A percentile compares a stretch with the other conserved stretches of the same genome.
phyloP scores from a whole-genome alignment of 2,888 invertebrate species.

The Andrena flavipes region DNA sequence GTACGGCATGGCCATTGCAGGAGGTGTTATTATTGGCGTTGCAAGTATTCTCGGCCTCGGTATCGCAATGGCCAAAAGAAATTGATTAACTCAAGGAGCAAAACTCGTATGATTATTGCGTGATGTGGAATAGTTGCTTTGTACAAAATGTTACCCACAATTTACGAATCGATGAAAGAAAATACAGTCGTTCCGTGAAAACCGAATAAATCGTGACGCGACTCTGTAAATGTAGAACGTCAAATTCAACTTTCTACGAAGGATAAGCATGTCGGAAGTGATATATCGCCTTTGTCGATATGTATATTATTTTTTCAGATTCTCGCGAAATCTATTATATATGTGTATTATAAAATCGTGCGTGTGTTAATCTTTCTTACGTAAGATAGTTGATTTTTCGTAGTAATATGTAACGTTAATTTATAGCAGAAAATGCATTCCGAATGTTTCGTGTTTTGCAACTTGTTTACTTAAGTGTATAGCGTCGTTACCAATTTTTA shows the following conservation, averaged over 20 bases:
- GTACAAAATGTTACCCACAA: constrained; percentile 40
- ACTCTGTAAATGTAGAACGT: constrained; percentile 22
- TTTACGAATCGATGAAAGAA: constrained; percentile 23
- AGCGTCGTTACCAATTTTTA: background rate
- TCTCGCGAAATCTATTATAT: constrained; percentile 20
- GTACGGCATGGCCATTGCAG: constrained; percentile 95
- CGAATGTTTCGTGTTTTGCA: constrained; percentile 24
- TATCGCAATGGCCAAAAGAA: constrained; percentile 89
- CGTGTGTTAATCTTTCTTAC: constrained; percentile 26
- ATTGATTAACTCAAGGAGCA: constrained; percentile 56
- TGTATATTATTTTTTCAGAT: constrained; percentile 26
- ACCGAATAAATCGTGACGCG: constrained; percentile 14
- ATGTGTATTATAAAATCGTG: constrained; percentile 39
- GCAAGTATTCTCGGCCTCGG: constrained; percentile 94
- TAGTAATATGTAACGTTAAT: constrained; percentile 19
- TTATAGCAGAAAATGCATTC: constrained; percentile 47
- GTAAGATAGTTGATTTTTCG: constrained; percentile 17
- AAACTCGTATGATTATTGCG: constrained; percentile 38
- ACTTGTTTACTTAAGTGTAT: constrained; percentile 19
- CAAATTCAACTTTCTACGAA: constrained; percentile 27
- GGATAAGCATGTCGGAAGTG: background rate
- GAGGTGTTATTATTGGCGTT: constrained; percentile 94
- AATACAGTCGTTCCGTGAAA: constrained; percentile 17
- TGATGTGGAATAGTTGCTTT: constrained; percentile 57
- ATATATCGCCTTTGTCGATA: constrained; percentile 23